Evolutionary conservation across 1,140 invertebrate species (phyloP), one percentile per base, ranked within the genome.

Genomic region (Pissodes strobi): DNA sequence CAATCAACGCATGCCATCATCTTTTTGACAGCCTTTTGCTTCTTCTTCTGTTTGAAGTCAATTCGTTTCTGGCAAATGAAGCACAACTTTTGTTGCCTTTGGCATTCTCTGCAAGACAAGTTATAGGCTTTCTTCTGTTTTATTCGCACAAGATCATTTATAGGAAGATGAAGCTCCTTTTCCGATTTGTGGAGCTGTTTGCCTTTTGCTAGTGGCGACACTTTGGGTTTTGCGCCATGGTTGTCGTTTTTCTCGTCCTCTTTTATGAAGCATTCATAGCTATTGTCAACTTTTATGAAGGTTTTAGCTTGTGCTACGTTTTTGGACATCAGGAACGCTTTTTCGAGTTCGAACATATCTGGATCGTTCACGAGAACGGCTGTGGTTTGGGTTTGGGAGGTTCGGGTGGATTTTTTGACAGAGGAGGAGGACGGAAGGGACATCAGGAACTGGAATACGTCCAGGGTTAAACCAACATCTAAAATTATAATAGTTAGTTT

Each of bases 261-360:
- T 22, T 51, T 56, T 9, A 67, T 62, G 19, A 62, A 67, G 62
- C 17, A 67, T 51, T 62, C 45, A 5, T 1, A 5, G 1, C 5
- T 41, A 6, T 5, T 17, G n/a, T 61, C 58, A n/a, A 51, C 21
- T 37, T 23, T 61, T n/a, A n/a, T n/a, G n/a, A n/a, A n/a, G n/a
- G n/a, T n/a, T n/a, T n/a, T n/a, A n/a, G n/a, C n/a, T n/a, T n/a
- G n/a, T n/a, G n/a, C n/a, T n/a, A n/a, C n/a, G 2, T 37, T 15
- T 59, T 10, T 13, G 12, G 41, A 21, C 17, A 5, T 13, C n/a
- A 48, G 12, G 12, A 49, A 59, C 1, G 23, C 27, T 18, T 59
- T 46, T 46, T 59, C 37, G 9, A 49, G 25, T 59, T 59, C 43
- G 15, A 48, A 59, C 25, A 48, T 15, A 18, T 48, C 57, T 1